Percentiles rank a stretch among this genome's conserved stretches.
Evolutionary conservation across 1,140 invertebrate species (phyloP).

Genomic region (Psix sp.): DNA sequence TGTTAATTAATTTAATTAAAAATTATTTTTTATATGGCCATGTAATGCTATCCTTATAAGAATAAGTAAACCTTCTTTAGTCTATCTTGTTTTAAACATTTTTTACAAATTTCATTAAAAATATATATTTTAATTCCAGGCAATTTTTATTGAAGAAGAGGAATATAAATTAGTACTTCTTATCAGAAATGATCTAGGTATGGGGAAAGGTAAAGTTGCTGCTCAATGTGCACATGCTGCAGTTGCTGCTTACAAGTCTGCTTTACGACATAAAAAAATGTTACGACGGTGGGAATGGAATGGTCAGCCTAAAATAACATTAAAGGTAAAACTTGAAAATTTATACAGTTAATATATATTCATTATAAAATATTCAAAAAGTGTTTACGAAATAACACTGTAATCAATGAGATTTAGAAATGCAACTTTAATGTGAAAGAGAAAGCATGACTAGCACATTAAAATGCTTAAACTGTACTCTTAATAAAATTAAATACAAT

Average conservation of each 20-base stretch:
- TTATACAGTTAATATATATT: too few relatives aligned
- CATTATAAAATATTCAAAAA: conserved; percentile 18
- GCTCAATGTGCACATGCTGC: conserved; percentile 95
- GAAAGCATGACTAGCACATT: too few relatives aligned
- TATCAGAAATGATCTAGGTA: conserved; percentile 92
- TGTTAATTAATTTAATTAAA: too few relatives aligned
- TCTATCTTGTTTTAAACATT: too few relatives aligned
- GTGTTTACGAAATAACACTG: not conserved
- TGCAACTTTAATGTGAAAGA: too few relatives aligned
- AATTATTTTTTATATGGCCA: too few relatives aligned
- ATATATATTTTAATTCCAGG: not conserved
- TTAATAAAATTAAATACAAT: conserved; percentile 17
- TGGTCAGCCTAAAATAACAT: conserved; percentile 90
- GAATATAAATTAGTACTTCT: conserved; percentile 91
- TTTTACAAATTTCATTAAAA: not conserved
- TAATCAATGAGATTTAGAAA: not conserved
- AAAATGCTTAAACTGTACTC: not conserved
- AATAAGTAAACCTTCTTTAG: too few relatives aligned
- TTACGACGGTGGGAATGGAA: conserved; percentile 85
- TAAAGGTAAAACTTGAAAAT: conserved; percentile 81
- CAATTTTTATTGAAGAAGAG: conserved; percentile 28
- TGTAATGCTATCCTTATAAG: too few relatives aligned
- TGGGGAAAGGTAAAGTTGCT: conserved; percentile 96
- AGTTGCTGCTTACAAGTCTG: conserved; percentile 85
- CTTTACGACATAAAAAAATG: conserved; percentile 79